These are phyloP conservation scores for Ornithorhynchus anatinus DNA, from an alignment of 2,113 vertebrate genomes.

Conservation along the genomic window DNA sequence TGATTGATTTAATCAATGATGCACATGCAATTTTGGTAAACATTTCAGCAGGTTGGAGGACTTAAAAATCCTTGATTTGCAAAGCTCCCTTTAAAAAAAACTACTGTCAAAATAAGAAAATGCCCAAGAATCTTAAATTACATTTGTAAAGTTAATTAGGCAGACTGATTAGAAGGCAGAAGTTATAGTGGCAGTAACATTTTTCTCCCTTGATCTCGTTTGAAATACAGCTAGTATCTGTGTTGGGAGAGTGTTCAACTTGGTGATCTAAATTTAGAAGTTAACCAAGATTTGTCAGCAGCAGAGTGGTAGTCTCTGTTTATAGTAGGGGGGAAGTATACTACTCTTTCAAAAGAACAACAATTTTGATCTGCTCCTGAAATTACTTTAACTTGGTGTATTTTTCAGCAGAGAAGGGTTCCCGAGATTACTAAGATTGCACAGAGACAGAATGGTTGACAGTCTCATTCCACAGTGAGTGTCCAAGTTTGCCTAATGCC, in stretches of 20 bases:
- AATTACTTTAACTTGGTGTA: not conserved
- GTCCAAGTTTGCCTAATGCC: not conserved
- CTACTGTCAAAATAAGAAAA: not conserved
- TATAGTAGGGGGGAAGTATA: not conserved
- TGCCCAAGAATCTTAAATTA: not conserved
- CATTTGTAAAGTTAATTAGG: not conserved
- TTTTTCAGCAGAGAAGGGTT: not conserved
- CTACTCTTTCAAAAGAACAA: not conserved
- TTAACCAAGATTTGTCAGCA: not conserved
- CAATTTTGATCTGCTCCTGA: not conserved
- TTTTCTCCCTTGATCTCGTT: not conserved
- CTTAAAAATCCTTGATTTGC: conserved; percentile 29
- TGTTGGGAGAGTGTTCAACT: not conserved
- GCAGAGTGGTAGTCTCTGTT: not conserved
- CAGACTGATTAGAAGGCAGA: not conserved
- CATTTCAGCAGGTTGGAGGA: conserved; percentile 33
- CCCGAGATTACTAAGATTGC: not conserved
- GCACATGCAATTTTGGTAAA: conserved; percentile 33
- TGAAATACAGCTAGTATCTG: not conserved
- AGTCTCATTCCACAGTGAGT: not conserved
- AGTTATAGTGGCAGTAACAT: not conserved
- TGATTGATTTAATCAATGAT: conserved; percentile 45
- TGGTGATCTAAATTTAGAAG: not conserved
- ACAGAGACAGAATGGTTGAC: not conserved
- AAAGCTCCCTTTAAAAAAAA: not conserved